Base-by-base conservation (phyloP, 1,140 invertebrate genomes). In the Lepidurus packardi region DNA sequence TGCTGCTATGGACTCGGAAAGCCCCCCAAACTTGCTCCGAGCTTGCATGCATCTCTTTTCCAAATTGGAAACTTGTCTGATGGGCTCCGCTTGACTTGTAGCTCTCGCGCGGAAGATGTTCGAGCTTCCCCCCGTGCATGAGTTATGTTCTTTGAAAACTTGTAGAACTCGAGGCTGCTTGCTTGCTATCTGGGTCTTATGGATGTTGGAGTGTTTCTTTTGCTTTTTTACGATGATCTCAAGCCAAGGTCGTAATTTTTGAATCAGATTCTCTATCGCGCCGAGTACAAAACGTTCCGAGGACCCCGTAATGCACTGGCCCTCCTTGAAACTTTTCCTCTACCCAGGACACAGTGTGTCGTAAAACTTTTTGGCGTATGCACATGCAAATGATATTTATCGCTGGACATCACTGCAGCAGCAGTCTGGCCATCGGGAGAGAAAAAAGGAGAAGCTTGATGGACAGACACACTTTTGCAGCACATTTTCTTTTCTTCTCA, bases 61-160 rank as follows among this genome's bases (percentile, higher is more conserved):
- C 53, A 65, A 65, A 65, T 65, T 21, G 53, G 53, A 65, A 65
- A 65, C 53, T 65, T 65, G 53, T 65, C 53, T 65, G 53, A 21
- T 65, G 53, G 53, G 53, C 45, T 47, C 45, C 10, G 21, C 53
- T 65, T 65, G 53, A 65, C 53, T 65, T 65, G 53, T 65, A 65
- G 53, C 53, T 7, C 53, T 65, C 13, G 53, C 53, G 53, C 53
- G 53, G 53, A 65, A 65, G 53, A 65, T 65, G 53, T 9, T 9
- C 53, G 6, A 65, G 53, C 53, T 65, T 9, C 53, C 21, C 53
- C 53, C 53, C 13, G 53, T 65, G 53, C 53, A 65, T 65, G 53
- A 65, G 53, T 65, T 65, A 65, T 65, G 53, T 9, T 65, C 53
- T 21, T 65, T n/a, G 21, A 65, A 65, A 65, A 16, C 9, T 65